Base-by-base conservation (phyloP, 2,888 invertebrate species). In the Dastarcus helophoroides region DNA sequence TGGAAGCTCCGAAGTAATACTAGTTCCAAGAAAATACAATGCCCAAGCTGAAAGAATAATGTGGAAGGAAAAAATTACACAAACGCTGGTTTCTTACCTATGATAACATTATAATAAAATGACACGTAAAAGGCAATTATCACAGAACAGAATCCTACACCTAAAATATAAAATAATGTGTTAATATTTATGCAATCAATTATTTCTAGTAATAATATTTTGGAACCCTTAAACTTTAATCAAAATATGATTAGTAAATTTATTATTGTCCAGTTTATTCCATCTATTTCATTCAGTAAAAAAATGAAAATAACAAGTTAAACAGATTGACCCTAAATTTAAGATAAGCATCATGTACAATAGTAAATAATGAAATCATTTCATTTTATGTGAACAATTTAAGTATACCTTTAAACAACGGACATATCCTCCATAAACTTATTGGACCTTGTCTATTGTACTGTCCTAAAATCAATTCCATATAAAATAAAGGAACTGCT, bases 91-190 rank as follows among this genome's bases (percentile, higher is more conserved):
- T n/a, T n/a, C 65, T 67, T 56, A 73, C 73, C 83, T 48, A 86
- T 83, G 47, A 86, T 84, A 31, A 85, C 83, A 60, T 86, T 86
- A 64, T 82, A 82, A 59, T 82, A 82, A 59, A 81, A 82, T 0
- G 80, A 80, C 8, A 82, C 79, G 62, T 79, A 81, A 62, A 80
- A 82, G 8, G 81, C 80, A 21, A 82, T 78, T 58, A 81, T 68
- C 22, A 81, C 80, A 10, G 80, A 79, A 57, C 82, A 82, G 58
- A 80, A 81, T 30, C 82, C 82, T 16, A 81, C 79, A 44, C 81
- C 81, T 80, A 61, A 9, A 58, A 55, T 31, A 39, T 34, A 14
- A 28, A 33, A n/a, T n/a, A n/a, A n/a, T n/a, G n/a, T n/a, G n/a
- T n/a, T n/a, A n/a, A n/a, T n/a, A n/a, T n/a, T n/a, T n/a, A n/a